These are phyloP conservation scores for Vimba vimba DNA, from an alignment of 2,113 vertebrate species.

Conservation along the genomic window DNA sequence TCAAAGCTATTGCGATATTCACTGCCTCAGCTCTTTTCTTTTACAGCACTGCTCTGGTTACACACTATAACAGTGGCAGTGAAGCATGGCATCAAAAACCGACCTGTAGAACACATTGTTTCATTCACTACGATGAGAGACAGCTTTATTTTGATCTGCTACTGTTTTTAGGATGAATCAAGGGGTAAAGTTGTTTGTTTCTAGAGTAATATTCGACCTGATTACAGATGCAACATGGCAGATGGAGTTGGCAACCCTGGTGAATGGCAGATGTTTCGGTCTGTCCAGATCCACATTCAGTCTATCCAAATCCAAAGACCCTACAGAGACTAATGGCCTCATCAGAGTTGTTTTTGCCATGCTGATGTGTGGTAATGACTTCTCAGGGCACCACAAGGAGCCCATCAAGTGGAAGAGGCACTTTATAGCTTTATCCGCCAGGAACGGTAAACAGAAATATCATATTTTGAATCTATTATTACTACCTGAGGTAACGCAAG, in stretches of 20 bases:
- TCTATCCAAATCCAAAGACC: constrained; percentile 64
- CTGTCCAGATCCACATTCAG: constrained; percentile 58
- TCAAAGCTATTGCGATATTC: constrained; percentile 47
- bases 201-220: background rate
- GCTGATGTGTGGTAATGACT: constrained; percentile 71
- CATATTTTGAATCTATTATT: constrained; percentile 63
- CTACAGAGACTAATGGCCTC: constrained; percentile 54
- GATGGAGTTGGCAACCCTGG: constrained; percentile 19
- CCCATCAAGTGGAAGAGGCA: constrained; percentile 53
- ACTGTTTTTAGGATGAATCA: constrained; percentile 13
- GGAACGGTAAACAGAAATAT: constrained; percentile 50
- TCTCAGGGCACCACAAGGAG: constrained; percentile 62
- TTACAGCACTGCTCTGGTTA: constrained; percentile 13
- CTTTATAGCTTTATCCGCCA: constrained; percentile 61
- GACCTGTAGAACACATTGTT: constrained; percentile 15
- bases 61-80: background rate
- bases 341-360: constrained; percentile 67
- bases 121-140: background rate
- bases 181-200: constrained; percentile 1
- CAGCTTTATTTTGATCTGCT: background rate
- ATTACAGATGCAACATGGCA: constrained; percentile 20
- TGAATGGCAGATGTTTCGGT: constrained; percentile 56
- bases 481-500: constrained; percentile 66
- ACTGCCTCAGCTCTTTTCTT: constrained; percentile 31
- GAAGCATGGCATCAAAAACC: constrained; percentile 8